Evolutionary conservation across 2,797 vertebrate genomes (phyloP), one percentile per base, ranked within the genome.

Genomic region (Cheirogaleus major): DNA sequence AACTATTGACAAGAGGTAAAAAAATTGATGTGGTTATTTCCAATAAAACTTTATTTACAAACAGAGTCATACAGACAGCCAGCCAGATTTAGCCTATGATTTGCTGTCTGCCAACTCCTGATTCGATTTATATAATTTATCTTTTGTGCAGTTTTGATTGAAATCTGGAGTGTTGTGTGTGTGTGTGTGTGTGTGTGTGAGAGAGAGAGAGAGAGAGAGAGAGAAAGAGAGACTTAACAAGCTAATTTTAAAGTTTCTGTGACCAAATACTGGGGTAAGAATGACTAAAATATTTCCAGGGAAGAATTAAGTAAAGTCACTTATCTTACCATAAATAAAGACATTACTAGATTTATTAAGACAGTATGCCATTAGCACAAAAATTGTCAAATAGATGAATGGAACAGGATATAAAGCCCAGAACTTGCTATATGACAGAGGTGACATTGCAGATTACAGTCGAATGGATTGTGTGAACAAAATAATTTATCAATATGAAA

Each of bases 1-100:
- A 41, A 4, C 4, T 3, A 20, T 13, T 95, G 83, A 41, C 65
- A 38, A n/a, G 14, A 48, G 55, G 1, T 45, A 38, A 89, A 91
- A 3, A 23, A 93, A 82, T 17, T 41, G 13, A 50, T 22, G 55
- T 59, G 11, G 1, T 1, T 94, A 20, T 70, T 9, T 69, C 32
- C 30, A 63, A 73, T 91, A 91, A 82, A 92, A 75, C 4, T 72
- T 79, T 84, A 70, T 89, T 67, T 93, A 55, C 27, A 97, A 93
- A 80, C 7, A 43, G 25, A 57, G 17, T 15, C 32, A 90, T 84
- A 92, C 15, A 90, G 4, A 41, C 15, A 76, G 3, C 14, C 20
- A 5, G 27, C 7, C 20, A 84, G 27, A 43, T 67, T 84, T 81
- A 7, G 4, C 14, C 17, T 55, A 18, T 84, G 25, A 25, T 22